These are phyloP conservation scores for Macroramphosus scolopax DNA, from an alignment of 2,797 vertebrate genomes.

Conservation along the genomic window DNA sequence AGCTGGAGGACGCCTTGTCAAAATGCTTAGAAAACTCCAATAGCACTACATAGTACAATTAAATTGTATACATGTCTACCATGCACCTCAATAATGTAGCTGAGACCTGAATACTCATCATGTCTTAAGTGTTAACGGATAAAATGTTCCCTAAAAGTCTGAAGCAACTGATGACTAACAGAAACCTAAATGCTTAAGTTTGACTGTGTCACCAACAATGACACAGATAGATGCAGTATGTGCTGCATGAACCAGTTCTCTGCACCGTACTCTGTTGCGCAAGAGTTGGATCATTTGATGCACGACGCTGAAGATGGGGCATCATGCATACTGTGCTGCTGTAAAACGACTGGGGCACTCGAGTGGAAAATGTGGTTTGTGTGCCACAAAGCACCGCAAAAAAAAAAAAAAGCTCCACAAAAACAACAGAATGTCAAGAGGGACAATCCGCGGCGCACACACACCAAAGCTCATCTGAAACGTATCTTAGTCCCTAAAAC, in stretches of 20 bases:
- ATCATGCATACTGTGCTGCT: conserved; percentile 20
- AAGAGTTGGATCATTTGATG: conserved; percentile 8
- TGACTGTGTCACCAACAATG: conserved; percentile 21
- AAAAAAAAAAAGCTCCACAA: conserved; percentile 9
- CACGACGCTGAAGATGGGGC: conserved; percentile 26
- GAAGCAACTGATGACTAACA: too few relatives aligned
- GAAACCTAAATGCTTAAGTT: neutral
- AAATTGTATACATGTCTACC: too few relatives aligned
- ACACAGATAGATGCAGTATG: conserved; percentile 17
- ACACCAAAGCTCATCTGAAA: conserved; percentile 57
- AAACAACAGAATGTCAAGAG: conserved; percentile 53
- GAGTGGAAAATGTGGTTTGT: conserved; percentile 59
- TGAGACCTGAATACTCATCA: too few relatives aligned
- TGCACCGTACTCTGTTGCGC: too few relatives aligned
- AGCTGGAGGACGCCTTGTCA: too few relatives aligned
- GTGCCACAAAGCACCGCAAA: conserved; percentile 51
- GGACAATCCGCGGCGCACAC: conserved; percentile 41
- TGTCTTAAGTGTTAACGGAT: too few relatives aligned
- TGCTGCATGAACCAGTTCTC: conserved; percentile 1
- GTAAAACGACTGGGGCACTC: conserved; percentile 31
- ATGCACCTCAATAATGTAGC: too few relatives aligned
- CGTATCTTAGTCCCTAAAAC: conserved; percentile 50
- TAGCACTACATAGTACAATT: too few relatives aligned
- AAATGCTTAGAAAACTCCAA: too few relatives aligned
- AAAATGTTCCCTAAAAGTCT: too few relatives aligned